A percentile compares a stretch with the other conserved stretches of the same genome.
Conservation (phyloP, 2,113 vertebrate genomes). For the Heliornis fulica region DNA sequence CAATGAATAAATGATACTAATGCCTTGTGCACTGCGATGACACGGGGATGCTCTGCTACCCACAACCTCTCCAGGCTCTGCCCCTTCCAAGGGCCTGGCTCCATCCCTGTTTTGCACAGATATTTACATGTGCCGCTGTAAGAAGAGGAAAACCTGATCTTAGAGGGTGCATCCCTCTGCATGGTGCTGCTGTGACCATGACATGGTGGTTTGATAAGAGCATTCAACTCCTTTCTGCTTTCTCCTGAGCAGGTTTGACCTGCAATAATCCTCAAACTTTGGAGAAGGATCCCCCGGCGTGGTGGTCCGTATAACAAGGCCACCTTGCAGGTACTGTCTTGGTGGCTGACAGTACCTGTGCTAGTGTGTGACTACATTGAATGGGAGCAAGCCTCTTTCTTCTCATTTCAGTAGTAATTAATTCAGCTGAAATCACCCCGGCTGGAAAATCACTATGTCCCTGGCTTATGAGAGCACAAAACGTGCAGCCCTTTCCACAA, state of each 20-base stretch:
- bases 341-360: not conserved
- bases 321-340: not conserved
- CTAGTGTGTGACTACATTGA: not conserved
- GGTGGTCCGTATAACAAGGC: not conserved
- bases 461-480: not conserved
- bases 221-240: not conserved
- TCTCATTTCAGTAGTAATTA: not conserved
- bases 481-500: not conserved
- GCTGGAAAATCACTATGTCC: not conserved
- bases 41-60: not conserved
- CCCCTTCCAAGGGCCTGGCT: not conserved
- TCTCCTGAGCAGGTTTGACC: not conserved
- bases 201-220: not conserved
- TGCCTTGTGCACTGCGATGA: not conserved
- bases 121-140: not conserved
- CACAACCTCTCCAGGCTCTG: not conserved
- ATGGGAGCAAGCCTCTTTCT: not conserved
- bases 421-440: not conserved
- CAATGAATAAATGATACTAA: not conserved
- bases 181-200: accelerated
- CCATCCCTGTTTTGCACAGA: not conserved
- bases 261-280: not conserved
- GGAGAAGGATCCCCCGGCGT: not conserved
- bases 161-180: not conserved
- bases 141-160: not conserved